phyloP scores from a whole-genome alignment of 2,113 vertebrate species.

The Erythrocercus mccallii region DNA sequence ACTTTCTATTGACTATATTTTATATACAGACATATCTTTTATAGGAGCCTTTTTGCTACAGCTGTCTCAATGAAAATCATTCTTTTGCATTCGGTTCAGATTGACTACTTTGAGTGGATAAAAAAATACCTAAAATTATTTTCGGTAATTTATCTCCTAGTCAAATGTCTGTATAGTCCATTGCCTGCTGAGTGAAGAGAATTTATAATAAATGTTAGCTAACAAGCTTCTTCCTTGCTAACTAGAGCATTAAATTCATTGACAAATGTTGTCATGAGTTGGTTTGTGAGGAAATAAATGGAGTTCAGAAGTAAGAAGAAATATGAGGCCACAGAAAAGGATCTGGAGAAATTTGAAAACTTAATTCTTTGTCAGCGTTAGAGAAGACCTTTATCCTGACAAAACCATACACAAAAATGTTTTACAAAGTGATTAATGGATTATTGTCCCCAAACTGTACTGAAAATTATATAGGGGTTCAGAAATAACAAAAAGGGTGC shows the following conservation, averaged over 20 bases:
- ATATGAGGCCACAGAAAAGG: background rate
- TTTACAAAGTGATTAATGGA: background rate
- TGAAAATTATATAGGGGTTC: background rate
- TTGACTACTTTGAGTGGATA: background rate
- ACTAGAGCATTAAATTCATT: conserved; percentile 38
- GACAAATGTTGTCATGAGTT: background rate
- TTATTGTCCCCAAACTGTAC: background rate
- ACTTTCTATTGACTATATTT: background rate
- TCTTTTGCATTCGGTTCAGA: background rate
- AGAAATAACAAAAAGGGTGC: background rate
- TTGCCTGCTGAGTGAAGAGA: background rate
- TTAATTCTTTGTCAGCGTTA: background rate
- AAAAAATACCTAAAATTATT: conserved; percentile 25
- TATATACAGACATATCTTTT: background rate
- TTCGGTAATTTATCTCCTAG: conserved; percentile 19
- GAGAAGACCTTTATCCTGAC: background rate
- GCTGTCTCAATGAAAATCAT: background rate
- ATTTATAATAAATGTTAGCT: conserved; percentile 18
- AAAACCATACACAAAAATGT: background rate
- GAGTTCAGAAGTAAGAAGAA: background rate
- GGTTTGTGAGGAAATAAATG: conserved; percentile 2
- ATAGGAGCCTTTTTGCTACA: background rate
- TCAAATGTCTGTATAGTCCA: background rate
- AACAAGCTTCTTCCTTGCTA: conserved; percentile 30
- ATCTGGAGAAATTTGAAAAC: background rate